Percentiles rank a stretch among this genome's conserved stretches.
These are phyloP conservation scores for Poeciliopsis turneri DNA, from an alignment of 2,797 vertebrate genomes.

Conservation along the genomic window DNA sequence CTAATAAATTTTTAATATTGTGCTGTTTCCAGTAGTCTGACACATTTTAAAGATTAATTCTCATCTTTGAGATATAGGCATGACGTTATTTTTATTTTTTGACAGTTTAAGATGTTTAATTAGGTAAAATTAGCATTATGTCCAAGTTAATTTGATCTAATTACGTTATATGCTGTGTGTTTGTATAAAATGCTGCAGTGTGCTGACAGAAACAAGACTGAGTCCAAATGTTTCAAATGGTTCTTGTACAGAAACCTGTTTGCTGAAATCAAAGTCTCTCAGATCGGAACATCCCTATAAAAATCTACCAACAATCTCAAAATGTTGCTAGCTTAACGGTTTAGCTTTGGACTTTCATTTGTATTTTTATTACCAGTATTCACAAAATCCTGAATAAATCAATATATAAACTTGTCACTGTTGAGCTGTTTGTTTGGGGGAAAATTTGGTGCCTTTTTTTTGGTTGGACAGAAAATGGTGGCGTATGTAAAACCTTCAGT, in stretches of 20 bases:
- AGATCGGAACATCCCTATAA: background rate
- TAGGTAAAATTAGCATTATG: background rate
- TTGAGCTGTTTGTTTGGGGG: background rate
- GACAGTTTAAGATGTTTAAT: background rate
- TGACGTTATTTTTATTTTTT: background rate
- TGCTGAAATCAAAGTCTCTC: background rate
- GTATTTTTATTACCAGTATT: background rate
- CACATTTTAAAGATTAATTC: background rate
- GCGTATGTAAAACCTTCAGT: constrained; percentile 43
- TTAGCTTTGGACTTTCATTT: background rate
- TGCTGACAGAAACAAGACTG: background rate
- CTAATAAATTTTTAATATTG: background rate
- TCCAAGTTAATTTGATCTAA: background rate
- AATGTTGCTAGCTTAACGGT: background rate
- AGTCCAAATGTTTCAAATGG: background rate
- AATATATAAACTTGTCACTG: background rate
- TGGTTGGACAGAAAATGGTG: constrained; percentile 1
- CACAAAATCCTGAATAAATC: background rate
- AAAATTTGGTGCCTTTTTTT: background rate
- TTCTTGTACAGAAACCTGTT: background rate
- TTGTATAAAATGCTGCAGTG: background rate
- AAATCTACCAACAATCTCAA: background rate
- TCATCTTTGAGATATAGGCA: background rate
- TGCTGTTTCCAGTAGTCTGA: background rate
- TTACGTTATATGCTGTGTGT: background rate